Evolutionary conservation across 1,140 invertebrate genomes (phyloP).

Genomic region (Dendrolimus kikuchii): DNA sequence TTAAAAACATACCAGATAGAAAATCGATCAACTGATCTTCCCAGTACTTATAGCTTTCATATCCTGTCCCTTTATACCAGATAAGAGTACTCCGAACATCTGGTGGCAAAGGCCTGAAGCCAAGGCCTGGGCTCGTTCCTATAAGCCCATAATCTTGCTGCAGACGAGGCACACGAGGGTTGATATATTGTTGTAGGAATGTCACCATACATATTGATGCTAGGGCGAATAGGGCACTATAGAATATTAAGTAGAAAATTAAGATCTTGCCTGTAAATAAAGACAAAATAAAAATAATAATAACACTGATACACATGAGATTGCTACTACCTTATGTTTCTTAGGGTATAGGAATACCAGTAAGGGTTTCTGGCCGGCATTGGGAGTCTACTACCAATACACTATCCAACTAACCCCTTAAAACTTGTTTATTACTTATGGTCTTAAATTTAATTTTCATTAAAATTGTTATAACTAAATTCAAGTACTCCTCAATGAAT

Average conservation of each 20-base stretch:
- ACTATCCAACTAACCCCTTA: too few species aligned
- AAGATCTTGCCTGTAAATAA: slow-evolving; percentile 79
- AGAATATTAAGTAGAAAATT: slow-evolving; percentile 92
- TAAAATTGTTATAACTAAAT: too few species aligned
- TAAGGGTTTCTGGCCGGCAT: too few species aligned
- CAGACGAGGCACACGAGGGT: slow-evolving; percentile 79
- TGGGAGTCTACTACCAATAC: too few species aligned
- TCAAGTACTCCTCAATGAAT: too few species aligned
- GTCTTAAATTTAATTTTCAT: too few species aligned
- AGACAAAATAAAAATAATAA: slow-evolving; percentile 25
- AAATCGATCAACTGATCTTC: slow-evolving; percentile 81
- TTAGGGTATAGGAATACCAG: too few species aligned
- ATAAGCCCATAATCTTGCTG: slow-evolving; percentile 80
- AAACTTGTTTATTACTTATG: too few species aligned
- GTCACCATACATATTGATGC: slow-evolving; percentile 89
- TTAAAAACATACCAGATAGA: slow-evolving; percentile 78
- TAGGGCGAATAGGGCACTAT: slow-evolving; percentile 80
- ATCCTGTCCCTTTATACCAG: slow-evolving; percentile 87
- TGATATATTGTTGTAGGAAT: slow-evolving; percentile 75
- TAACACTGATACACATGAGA: too few species aligned
- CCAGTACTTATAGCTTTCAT: slow-evolving; percentile 86
- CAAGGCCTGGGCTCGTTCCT: slow-evolving; percentile 88
- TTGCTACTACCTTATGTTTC: too few species aligned
- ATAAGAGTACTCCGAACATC: slow-evolving; percentile 95
- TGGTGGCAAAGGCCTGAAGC: slow-evolving; percentile 87